phyloP scores from a whole-genome alignment of 53 echinoderm and acorn worm genomes.

The Holothuria leucospilota region DNA sequence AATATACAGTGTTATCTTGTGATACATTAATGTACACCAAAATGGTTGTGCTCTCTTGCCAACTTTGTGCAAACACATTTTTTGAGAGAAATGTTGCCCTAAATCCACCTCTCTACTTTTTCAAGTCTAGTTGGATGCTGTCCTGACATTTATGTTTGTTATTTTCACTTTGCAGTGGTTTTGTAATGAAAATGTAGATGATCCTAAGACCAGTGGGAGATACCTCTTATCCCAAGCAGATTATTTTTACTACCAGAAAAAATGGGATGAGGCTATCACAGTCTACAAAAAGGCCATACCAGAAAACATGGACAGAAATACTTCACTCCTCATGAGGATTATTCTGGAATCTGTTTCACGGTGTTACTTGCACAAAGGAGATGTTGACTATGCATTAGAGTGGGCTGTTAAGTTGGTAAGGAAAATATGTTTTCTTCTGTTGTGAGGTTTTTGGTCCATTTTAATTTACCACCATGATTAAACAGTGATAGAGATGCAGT shows the following conservation, averaged over 20 bases:
- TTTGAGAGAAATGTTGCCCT: too few relatives aligned
- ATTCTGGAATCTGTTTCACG: constrained; percentile 53
- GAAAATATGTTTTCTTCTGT: background rate
- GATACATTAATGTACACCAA: too few relatives aligned
- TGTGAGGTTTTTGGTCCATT: too few relatives aligned
- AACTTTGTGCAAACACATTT: too few relatives aligned
- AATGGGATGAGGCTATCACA: background rate
- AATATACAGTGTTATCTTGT: too few relatives aligned
- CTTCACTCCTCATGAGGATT: background rate
- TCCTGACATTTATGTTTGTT: too few relatives aligned
- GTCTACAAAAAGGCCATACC: background rate
- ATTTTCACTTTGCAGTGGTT: constrained; percentile 10
- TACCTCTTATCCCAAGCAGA: constrained; percentile 6
- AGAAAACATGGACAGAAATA: background rate
- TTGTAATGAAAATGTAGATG: background rate
- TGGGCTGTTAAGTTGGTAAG: constrained; percentile 58
- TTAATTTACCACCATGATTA: too few relatives aligned
- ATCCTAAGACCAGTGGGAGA: background rate
- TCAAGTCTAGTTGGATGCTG: too few relatives aligned
- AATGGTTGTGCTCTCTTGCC: too few relatives aligned
- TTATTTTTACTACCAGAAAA: constrained; percentile 19
- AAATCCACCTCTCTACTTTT: too few relatives aligned
- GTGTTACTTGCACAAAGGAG: constrained; percentile 37
- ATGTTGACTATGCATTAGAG: constrained; percentile 20
- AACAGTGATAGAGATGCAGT: too few relatives aligned